Conservation (phyloP, 2,888 invertebrate species). For the Loripinus fragilis region DNA sequence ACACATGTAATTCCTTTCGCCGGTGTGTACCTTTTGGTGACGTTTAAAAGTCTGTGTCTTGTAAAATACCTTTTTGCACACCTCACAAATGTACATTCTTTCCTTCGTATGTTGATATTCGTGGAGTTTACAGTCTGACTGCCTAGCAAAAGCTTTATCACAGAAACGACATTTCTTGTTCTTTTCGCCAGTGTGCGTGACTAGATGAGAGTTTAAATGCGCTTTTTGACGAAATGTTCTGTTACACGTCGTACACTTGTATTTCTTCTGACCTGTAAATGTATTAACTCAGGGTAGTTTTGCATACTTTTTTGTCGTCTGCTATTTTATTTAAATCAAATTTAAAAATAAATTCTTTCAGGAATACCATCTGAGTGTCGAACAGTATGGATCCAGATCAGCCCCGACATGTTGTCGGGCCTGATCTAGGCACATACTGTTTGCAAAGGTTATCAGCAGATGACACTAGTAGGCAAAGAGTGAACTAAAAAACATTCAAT, state of each 20-base stretch:
- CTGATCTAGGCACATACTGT: no score
- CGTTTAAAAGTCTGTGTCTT: conserved; percentile 75
- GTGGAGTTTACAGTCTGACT: conserved; percentile 74
- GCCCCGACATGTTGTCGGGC: no score
- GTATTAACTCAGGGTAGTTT: conserved; percentile 16
- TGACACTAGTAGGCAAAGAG: no score
- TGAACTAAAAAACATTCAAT: no score
- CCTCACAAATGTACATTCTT: conserved; percentile 66
- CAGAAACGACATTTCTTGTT: conserved; percentile 75
- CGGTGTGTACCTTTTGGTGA: conserved; percentile 75
- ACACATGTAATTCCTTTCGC: conserved; percentile 73
- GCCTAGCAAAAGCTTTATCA: conserved; percentile 72
- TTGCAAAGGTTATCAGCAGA: no score
- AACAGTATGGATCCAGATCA: no score
- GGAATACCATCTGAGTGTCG: no score
- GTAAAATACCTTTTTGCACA: conserved; percentile 76
- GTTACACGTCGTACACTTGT: conserved; percentile 72
- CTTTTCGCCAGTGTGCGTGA: conserved; percentile 76
- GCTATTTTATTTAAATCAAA: no score
- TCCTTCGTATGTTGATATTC: conserved; percentile 77
- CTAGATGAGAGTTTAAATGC: conserved; percentile 75
- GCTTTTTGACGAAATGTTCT: conserved; percentile 78
- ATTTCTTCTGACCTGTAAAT: conserved; percentile 70
- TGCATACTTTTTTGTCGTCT: no score
- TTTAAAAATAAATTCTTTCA: no score